phyloP scores from a whole-genome alignment of 2,797 vertebrate species.

The Nyctalus aviator region DNA sequence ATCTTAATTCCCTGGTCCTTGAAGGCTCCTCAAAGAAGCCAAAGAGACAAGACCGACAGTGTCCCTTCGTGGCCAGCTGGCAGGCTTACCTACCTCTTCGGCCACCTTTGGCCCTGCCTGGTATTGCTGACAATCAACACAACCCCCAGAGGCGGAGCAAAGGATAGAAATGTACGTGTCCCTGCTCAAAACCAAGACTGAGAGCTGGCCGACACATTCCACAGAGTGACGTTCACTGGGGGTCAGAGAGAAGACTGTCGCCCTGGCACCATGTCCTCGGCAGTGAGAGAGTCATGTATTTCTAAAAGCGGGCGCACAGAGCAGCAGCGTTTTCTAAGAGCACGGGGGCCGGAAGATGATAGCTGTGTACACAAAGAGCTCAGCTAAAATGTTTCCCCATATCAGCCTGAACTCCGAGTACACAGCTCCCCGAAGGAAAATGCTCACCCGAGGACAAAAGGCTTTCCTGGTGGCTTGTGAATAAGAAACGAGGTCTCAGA shows the following conservation, averaged over 20 bases:
- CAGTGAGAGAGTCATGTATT: not conserved
- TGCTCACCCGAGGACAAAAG: not conserved
- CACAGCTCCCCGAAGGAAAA: conserved; percentile 6
- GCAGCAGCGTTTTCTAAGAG: conserved; percentile 32
- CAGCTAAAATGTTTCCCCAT: not conserved
- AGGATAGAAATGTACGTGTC: not conserved
- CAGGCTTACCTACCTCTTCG: not conserved
- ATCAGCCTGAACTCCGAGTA: not conserved
- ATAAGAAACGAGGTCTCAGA: not conserved
- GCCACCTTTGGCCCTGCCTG: not conserved
- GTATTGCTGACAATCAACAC: not conserved
- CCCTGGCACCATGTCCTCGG: not conserved
- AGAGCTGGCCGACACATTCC: not conserved
- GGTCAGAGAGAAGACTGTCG: not conserved
- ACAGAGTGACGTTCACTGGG: not conserved
- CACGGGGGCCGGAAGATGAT: not conserved
- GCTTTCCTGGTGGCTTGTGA: not conserved
- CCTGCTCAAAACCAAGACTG: not conserved
- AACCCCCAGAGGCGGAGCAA: not conserved
- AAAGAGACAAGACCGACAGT: not conserved
- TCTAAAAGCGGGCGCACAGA: not conserved
- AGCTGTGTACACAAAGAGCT: not conserved
- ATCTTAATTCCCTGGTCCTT: not conserved
- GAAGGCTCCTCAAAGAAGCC: not conserved
- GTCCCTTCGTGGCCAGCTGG: not conserved